Evolutionary conservation across 2,888 invertebrate species (phyloP).

Genomic region (Bibio marci): DNA sequence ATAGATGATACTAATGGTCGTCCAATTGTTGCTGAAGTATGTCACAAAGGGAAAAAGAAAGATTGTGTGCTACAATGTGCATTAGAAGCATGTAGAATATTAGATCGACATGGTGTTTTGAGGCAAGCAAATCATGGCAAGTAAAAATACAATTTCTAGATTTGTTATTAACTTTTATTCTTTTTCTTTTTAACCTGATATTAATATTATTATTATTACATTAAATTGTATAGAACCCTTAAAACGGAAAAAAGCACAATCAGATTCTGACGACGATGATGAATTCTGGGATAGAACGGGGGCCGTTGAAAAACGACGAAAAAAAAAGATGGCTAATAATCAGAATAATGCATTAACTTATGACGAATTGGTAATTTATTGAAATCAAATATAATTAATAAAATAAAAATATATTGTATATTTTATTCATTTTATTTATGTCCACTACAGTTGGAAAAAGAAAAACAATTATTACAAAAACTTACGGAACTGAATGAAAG

Average conservation of each 20-base stretch:
- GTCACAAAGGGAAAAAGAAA: constrained; percentile 83
- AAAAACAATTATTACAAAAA: constrained; percentile 33
- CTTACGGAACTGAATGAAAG: constrained; percentile 41
- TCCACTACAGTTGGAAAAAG: constrained; percentile 18
- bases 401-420: not conserved
- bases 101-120: constrained; percentile 75
- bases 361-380: constrained; percentile 42
- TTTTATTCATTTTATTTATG: constrained; percentile 5
- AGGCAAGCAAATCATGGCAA: constrained; percentile 75
- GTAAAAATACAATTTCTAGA: not conserved
- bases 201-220: constrained; percentile 4
- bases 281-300: constrained; percentile 91
- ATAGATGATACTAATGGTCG: constrained; percentile 60
- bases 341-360: constrained; percentile 36
- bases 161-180: not conserved
- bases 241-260: constrained; percentile 59
- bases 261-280: constrained; percentile 88
- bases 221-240: constrained; percentile 50
- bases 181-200: not conserved
- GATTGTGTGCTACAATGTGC: constrained; percentile 89
- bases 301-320: constrained; percentile 70
- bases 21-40: constrained; percentile 66
- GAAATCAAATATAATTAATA: not conserved
- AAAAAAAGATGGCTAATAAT: constrained; percentile 29
- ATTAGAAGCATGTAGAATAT: constrained; percentile 79